Percentiles rank a stretch among this genome's conserved stretches.
phyloP scores from a whole-genome alignment of 2,113 vertebrate species.

The Oxyruncus cristatus region DNA sequence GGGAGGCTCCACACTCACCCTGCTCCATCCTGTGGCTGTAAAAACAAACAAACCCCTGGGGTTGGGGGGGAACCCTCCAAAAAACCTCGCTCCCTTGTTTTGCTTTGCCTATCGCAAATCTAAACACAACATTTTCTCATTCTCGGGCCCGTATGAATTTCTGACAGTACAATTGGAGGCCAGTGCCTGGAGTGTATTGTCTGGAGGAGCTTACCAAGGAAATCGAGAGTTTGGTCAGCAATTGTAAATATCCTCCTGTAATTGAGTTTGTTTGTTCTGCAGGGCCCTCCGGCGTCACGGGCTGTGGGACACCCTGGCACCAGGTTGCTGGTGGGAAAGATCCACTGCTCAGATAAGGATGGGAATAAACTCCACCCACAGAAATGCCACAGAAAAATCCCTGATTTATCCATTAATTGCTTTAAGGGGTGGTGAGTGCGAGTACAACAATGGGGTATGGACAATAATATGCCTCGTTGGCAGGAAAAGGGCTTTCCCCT shows the following conservation, averaged over 20 bases:
- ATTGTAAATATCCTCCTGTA: slow-evolving; percentile 81
- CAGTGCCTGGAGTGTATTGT: slow-evolving; percentile 66
- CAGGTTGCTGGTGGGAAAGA: slow-evolving; percentile 83
- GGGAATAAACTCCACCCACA: slow-evolving; percentile 76
- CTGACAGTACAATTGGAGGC: slow-evolving; percentile 69
- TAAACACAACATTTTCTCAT: slow-evolving; percentile 74
- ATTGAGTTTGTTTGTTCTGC: slow-evolving; percentile 75
- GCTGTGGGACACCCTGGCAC: slow-evolving; percentile 86
- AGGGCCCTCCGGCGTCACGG: slow-evolving; percentile 13
- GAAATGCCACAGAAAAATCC: slow-evolving; percentile 68
- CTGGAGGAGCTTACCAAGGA: slow-evolving; percentile 71
- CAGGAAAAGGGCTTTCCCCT: slow-evolving; percentile 78
- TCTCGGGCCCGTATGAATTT: slow-evolving; percentile 64
- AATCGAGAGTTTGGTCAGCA: slow-evolving; percentile 73
- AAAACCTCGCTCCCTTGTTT: slow-evolving; percentile 35
- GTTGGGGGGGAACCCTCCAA: not conserved
- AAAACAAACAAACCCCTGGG: slow-evolving; percentile 71
- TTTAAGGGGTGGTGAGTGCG: slow-evolving; percentile 66
- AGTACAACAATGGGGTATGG: slow-evolving; percentile 76
- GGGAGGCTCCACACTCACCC: slow-evolving; percentile 1
- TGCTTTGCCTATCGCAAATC: slow-evolving; percentile 59
- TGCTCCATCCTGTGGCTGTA: slow-evolving; percentile 42
- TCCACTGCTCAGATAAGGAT: slow-evolving; percentile 77
- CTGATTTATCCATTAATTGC: slow-evolving; percentile 77
- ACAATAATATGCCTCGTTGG: slow-evolving; percentile 66